These are phyloP conservation scores for Hetaerina americana DNA, from an alignment of 1,140 invertebrate genomes.

Conservation along the genomic window DNA sequence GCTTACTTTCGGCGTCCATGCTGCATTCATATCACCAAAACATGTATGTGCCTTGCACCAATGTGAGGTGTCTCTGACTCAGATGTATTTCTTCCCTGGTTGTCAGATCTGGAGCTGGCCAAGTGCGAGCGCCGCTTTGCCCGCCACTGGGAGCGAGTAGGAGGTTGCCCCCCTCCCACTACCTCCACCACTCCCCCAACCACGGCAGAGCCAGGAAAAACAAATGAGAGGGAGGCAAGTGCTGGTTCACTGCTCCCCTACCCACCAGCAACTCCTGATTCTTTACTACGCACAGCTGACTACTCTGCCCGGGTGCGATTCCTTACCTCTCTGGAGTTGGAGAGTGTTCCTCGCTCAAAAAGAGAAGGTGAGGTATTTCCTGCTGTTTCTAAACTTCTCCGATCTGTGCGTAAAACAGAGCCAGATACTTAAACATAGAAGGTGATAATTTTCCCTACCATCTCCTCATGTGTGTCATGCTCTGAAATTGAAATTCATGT, in stretches of 20 bases:
- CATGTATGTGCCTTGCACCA: no score
- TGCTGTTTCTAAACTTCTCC: no score
- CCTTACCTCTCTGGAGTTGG: slow-evolving; percentile 12
- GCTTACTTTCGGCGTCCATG: no score
- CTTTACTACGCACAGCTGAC: slow-evolving; percentile 23
- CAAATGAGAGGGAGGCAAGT: background rate
- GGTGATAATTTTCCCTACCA: no score
- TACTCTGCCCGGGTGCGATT: slow-evolving; percentile 14
- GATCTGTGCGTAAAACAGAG: no score
- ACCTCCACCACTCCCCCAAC: slow-evolving; percentile 17
- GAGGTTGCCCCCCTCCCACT: background rate
- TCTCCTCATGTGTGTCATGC: no score
- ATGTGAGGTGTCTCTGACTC: no score
- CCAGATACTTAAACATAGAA: no score
- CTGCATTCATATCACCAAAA: no score
- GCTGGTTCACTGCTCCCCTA: slow-evolving; percentile 22
- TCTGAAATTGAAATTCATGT: no score
- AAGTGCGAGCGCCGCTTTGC: slow-evolving; percentile 16
- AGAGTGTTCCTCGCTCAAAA: slow-evolving; percentile 9
- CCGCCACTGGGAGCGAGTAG: background rate
- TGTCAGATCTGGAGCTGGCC: slow-evolving; percentile 18
- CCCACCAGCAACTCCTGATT: slow-evolving; percentile 30
- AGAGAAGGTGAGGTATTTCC: slow-evolving; percentile 16
- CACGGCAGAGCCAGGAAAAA: slow-evolving; percentile 17
- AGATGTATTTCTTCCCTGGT: slow-evolving; percentile 3